Evolutionary conservation across 2,113 vertebrate genomes (phyloP), one percentile per base, ranked within the genome.

Genomic region (Pseudorasbora parva): DNA sequence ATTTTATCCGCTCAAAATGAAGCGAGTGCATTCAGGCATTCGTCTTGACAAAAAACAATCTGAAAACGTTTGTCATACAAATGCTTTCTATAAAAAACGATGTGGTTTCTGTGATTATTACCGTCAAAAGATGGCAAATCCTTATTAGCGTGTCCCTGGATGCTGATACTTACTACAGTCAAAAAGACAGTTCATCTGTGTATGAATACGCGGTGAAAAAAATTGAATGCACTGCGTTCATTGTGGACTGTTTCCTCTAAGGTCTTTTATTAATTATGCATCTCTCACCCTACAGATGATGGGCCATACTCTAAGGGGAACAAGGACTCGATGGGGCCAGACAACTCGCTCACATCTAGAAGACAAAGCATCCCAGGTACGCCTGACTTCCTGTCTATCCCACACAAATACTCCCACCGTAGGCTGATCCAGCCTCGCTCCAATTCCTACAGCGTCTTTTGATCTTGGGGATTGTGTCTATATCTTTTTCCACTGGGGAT

Each of bases 331-430:
- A 87, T 90, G 14, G 95, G 93, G 30, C 87, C 94, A 15, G 95
- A 96, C 0, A 0, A 91, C 85, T 90, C 95, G 43, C 86, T 96
- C 90, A 92, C 92, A 8, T 93, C 94, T 86, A 95, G 95, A 87
- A 93, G 96, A 78, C 96, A 96, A 87, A 97, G 96, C 88, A 96
- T 97, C 82, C 96, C 96, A 95, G 96, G 96, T 97, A 94, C 75
- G 1, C 14, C 17, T 15, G 41, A 62, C 47, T 66, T 30, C 21
- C 14, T 30, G n/a, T 64, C 64, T 78, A n/a, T 33, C 23, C 25
- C 59, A 33, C 49, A 19, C 30, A 19, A 15, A 72, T 43, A 37
- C 68, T 72, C 47, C 62, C 60, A 56, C 45, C 72, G 27, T 41
- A 25, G 72, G 77, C 37, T 49, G 21, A 51, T 10, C 41, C 23